Base-by-base conservation (phyloP, 2,797 vertebrate species). In the Pteronotus mesoamericanus region DNA sequence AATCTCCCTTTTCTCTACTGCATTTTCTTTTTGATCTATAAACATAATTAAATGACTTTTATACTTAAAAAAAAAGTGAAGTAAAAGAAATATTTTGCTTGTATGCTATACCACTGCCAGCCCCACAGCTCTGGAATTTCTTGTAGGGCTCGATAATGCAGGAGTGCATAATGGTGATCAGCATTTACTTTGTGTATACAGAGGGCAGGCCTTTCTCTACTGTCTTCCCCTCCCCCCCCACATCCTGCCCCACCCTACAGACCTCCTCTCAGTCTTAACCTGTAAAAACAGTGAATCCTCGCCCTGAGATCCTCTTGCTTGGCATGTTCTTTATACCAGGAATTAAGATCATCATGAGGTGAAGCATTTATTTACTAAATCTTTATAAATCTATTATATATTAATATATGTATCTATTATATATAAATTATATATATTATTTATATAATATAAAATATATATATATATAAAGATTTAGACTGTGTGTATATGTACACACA, bases 161-260 rank as follows among this genome's bases (percentile, higher is more conserved):
- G 16, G 51, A 21, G 16, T 22, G 1, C 71, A 5, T 57, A 48
- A 48, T 11, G 21, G 16, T 48, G 29, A 64, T 74, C 3, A 66
- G 1, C 16, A 84, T 4, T 55, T n/a, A 64, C 37, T 83, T 77
- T 24, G 39, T 21, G 4, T 19, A 19, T 11, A 64, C 44, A 46
- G 18, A 69, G 1, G 9, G 16, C 24, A 4, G 48, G 34, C 4
- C 14, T 77, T 37, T 39, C 32, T 61, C 37, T n/a, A 15, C 24
- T 26, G 37, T 11, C 24, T 64, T 69, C 64, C 22, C 10, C 2
- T 69, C 64, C 22, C 10, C 2, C 39, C 66, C 46, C 2, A 10
- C 9, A 5, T 9, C 32, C 4, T 26, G 9, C 5, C 24, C 29
- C 29, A 11, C 1, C 10, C 29, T n/a, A 39, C 1, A 24, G 4